Base-by-base conservation (phyloP, 2,113 vertebrate species). In the Oenanthe melanoleuca region DNA sequence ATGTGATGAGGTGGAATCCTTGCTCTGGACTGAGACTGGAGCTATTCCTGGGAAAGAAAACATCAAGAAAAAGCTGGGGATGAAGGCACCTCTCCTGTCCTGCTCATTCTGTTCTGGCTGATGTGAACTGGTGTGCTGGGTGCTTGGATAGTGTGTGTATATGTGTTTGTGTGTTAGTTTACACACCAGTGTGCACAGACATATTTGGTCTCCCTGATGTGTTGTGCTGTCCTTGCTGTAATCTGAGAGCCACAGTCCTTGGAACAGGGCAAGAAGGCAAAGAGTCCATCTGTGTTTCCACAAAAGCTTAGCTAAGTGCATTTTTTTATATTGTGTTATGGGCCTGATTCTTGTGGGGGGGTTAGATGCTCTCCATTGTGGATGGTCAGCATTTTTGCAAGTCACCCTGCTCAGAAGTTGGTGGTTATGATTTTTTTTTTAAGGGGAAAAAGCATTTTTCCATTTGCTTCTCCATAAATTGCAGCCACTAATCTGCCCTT, bases 301-400 rank as follows among this genome's bases (percentile, higher is more conserved):
- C 87, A 94, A 93, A 91, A 89, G 78, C 94, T 95, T 92, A 59
- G 92, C 89, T 94, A 89, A 93, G 89, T 70, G 66, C 78, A 52
- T 94, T 91, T 92, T 92, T 94, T 96, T 70, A 64, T 80, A 24
- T 8, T 95, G 59, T 92, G 50, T 80, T 65, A 4, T 21, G 81
- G 91, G 70, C 74, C 73, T 89, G 82, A 73, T 88, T 89, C 67
- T 95, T 91, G 87, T 5, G 25, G 33, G 56, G 56, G 83, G 49
- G n/a, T 69, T 74, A 60, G 61, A 79, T 63, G 75, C 52, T 80
- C 52, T 70, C 67, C 63, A 13, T 71, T 90, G 92, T 86, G 85
- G 89, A 84, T 78, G 69, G 67, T 89, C 38, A 64, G 92, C 19
- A 6, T 95, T 95, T 93, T 80, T 92, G 85, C 93, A 67, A 67